Conservation (phyloP, 2,113 vertebrate genomes). For the Ochotona princeps region DNA sequence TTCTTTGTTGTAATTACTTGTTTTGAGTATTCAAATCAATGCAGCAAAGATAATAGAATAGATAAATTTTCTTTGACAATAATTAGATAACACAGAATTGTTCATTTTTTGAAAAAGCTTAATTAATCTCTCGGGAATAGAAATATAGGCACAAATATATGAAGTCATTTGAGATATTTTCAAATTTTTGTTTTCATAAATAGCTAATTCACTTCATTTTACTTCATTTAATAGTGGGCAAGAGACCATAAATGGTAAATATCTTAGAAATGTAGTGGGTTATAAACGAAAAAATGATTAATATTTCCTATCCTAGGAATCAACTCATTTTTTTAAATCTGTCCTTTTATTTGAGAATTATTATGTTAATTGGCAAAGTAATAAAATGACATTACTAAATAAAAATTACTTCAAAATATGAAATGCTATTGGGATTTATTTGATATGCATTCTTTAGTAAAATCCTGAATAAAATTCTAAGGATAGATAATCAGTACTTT, state of each 20-base stretch:
- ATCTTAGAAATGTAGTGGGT: not conserved
- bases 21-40: not conserved
- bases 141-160: not conserved
- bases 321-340: not conserved
- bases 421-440: not conserved
- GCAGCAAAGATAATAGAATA: not conserved
- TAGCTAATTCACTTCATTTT: not conserved
- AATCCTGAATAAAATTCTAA: constrained; percentile 24
- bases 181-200: not conserved
- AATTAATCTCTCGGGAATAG: not conserved
- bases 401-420: constrained; percentile 21
- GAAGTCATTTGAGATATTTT: constrained; percentile 14
- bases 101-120: not conserved
- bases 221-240: not conserved
- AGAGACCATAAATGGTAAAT: not conserved
- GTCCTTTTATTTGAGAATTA: not conserved
- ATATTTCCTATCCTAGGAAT: constrained; percentile 16
- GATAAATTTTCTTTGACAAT: not conserved
- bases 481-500: not conserved
- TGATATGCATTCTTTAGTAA: not conserved
- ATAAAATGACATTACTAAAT: not conserved
- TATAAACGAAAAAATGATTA: not conserved
- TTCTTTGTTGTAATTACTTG: not conserved
- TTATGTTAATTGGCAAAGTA: not conserved
- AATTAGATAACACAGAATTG: not conserved